phyloP scores from a whole-genome alignment of 1,140 invertebrate genomes.

The Drosophila virilis region DNA sequence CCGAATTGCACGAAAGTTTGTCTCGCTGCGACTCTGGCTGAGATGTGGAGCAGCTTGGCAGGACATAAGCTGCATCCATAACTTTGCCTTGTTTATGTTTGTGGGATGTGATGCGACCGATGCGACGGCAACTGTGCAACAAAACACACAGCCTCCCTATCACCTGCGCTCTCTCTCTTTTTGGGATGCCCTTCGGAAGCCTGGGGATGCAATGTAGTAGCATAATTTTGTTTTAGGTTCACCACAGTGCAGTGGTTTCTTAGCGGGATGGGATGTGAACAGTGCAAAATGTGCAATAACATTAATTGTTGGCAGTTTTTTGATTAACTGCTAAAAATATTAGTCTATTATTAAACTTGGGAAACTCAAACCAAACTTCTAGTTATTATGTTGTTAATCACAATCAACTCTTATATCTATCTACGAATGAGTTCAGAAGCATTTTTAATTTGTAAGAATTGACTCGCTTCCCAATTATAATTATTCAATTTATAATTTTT shows the following conservation, averaged over 20 bases:
- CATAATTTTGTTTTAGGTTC: conserved; percentile 16
- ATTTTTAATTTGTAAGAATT: no score
- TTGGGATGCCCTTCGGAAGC: not conserved
- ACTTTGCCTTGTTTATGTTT: conserved; percentile 76
- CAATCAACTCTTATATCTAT: no score
- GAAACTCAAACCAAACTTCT: no score
- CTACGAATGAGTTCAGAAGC: no score
- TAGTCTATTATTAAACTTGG: no score
- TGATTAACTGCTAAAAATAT: no score
- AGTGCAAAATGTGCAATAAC: not conserved
- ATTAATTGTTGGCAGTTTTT: no score
- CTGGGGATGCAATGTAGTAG: not conserved
- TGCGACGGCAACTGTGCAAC: conserved; percentile 39
- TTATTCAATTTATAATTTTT: no score
- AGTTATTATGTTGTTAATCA: no score
- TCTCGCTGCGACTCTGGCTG: conserved; percentile 49
- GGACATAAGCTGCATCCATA: conserved; percentile 73
- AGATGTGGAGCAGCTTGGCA: conserved; percentile 49
- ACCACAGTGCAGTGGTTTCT: not conserved
- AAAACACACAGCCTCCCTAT: not conserved
- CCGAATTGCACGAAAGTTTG: conserved; percentile 79
- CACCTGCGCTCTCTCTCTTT: not conserved
- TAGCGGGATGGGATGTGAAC: not conserved
- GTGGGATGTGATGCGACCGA: conserved; percentile 68
- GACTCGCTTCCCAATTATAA: no score